Evolutionary conservation across 2,888 invertebrate species (phyloP).

Genomic region (Clusia tigrina): DNA sequence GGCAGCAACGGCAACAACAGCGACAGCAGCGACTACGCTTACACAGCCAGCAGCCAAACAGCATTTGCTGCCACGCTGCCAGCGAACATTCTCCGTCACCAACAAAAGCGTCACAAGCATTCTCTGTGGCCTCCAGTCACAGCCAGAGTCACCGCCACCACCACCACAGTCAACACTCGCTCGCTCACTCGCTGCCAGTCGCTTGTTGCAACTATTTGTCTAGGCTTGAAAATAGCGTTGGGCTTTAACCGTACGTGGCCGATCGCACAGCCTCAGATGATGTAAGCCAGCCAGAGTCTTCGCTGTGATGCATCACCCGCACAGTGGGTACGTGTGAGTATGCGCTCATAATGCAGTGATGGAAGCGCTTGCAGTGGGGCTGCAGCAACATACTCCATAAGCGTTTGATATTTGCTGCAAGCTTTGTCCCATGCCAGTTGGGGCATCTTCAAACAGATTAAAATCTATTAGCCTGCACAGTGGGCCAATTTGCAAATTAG

Average conservation of each 20-base stretch:
- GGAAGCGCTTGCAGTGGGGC: background rate
- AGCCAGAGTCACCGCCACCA: background rate
- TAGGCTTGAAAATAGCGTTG: background rate
- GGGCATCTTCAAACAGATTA: conserved; percentile 18
- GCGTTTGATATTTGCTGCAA: conserved; percentile 5
- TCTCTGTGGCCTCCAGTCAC: conserved; percentile 39
- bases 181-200: too few species aligned
- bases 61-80: too few species aligned
- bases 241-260: background rate
- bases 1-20: too few species aligned
- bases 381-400: background rate
- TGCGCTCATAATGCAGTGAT: background rate
- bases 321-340: conserved; percentile 2
- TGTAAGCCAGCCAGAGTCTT: conserved; percentile 14
- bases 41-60: too few species aligned
- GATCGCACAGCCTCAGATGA: conserved; percentile 13
- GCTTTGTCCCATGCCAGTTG: conserved; percentile 17
- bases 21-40: too few species aligned
- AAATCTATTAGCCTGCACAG: conserved; percentile 5
- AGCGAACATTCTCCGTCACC: too few species aligned
- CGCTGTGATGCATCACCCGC: conserved; percentile 22
- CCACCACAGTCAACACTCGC: background rate
- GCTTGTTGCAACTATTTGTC: background rate
- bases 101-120: conserved; percentile 35
- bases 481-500: background rate